These are phyloP conservation scores for Phortica variegata DNA, from an alignment of 1,140 invertebrate species.

Conservation along the genomic window DNA sequence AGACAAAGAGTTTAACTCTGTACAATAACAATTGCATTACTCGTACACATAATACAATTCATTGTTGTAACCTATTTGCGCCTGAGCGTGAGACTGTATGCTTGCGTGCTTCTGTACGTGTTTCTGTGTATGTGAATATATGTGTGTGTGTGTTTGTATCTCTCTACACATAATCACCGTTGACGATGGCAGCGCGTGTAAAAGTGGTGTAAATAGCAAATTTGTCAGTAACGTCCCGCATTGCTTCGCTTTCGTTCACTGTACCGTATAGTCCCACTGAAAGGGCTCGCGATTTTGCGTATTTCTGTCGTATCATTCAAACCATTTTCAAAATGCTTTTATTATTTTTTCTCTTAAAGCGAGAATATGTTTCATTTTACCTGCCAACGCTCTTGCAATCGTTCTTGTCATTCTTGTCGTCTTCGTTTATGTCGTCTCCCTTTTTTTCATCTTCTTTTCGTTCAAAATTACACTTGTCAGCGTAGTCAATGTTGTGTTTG, in stretches of 20 bases:
- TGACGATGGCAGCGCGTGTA: no score
- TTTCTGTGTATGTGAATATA: conserved; percentile 1
- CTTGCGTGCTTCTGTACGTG: conserved; percentile 20
- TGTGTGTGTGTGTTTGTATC: conserved; percentile 10
- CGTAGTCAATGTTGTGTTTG: no score
- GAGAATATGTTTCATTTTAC: conserved; percentile 18
- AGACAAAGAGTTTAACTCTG: no score
- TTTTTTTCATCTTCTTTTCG: background rate
- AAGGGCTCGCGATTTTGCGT: no score
- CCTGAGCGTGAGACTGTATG: background rate
- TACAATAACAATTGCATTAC: no score
- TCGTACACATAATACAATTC: no score
- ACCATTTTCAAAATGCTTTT: conserved; percentile 36
- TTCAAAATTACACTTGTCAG: background rate
- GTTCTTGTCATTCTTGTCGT: background rate
- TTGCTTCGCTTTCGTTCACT: no score
- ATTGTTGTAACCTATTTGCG: no score
- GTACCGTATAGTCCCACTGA: no score
- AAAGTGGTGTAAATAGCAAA: no score
- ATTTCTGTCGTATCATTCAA: conserved; percentile 47
- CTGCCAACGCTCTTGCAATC: conserved; percentile 12
- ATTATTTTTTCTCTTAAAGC: conserved; percentile 36
- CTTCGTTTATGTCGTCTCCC: background rate
- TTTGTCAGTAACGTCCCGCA: no score
- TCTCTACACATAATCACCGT: conserved; percentile 20